Conservation (phyloP, 1,140 invertebrate genomes). For the Idris sp. region DNA sequence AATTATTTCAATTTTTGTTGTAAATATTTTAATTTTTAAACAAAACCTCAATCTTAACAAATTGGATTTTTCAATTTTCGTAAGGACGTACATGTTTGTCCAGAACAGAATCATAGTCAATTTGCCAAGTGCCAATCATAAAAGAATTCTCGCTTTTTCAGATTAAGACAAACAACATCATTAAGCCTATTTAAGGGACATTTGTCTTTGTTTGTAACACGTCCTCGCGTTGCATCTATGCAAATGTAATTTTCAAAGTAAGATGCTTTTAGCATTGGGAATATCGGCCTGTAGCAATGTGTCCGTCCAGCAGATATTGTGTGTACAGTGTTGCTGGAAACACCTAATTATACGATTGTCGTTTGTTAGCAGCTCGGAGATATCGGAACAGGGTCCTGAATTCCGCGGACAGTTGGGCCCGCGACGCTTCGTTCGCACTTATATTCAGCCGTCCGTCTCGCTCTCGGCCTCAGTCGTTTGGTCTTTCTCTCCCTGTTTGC, state of each 20-base stretch:
- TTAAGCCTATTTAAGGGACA: conserved; percentile 37
- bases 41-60: too few relatives aligned
- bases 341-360: conserved; percentile 78
- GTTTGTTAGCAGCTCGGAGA: conserved; percentile 67
- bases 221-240: conserved; percentile 27
- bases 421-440: conserved; percentile 62
- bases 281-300: conserved; percentile 66
- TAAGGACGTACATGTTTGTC: too few relatives aligned
- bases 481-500: conserved; percentile 14
- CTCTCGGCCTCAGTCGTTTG: conserved; percentile 13
- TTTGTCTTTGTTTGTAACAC: conserved; percentile 51
- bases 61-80: too few relatives aligned
- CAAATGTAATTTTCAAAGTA: conserved; percentile 57
- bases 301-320: conserved; percentile 68
- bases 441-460: conserved; percentile 11
- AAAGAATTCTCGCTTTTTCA: too few relatives aligned
- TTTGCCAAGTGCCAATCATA: too few relatives aligned
- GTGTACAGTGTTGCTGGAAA: conserved; percentile 67
- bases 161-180: conserved; percentile 45
- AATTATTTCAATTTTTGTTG: too few relatives aligned
- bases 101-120: too few relatives aligned
- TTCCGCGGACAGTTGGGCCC: conserved; percentile 66
- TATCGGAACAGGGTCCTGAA: conserved; percentile 62
- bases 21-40: too few relatives aligned
- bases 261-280: conserved; percentile 47